These are phyloP conservation scores for Aselliscus stoliczkanus DNA, from an alignment of 2,797 vertebrate genomes.

Conservation along the genomic window DNA sequence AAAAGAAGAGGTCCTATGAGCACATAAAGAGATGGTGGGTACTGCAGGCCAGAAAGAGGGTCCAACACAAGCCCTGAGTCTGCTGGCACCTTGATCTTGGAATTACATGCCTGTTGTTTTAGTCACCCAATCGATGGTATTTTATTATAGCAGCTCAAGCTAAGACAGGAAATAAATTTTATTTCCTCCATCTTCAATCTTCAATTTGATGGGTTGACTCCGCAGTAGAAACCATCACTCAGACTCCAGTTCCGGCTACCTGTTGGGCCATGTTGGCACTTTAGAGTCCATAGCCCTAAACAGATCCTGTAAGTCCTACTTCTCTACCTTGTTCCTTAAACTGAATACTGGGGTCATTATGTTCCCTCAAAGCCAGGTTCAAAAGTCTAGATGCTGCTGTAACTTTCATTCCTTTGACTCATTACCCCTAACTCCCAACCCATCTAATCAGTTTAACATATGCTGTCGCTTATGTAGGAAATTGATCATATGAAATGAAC, in stretches of 20 bases:
- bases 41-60: background rate
- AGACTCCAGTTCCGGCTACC: background rate
- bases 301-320: background rate
- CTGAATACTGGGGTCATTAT: background rate
- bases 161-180: background rate
- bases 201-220: background rate
- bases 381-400: background rate
- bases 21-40: background rate
- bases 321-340: background rate
- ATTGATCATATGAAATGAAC: background rate
- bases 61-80: background rate
- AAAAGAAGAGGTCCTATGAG: background rate
- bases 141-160: background rate
- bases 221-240: background rate
- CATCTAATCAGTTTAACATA: background rate
- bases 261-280: background rate
- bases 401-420: background rate
- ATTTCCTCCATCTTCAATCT: background rate
- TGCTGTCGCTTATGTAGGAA: background rate
- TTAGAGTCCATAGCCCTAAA: background rate
- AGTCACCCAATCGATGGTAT: background rate
- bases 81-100: background rate
- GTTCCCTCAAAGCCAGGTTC: background rate
- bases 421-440: background rate
- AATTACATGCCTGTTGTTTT: background rate